Evolutionary conservation across 2,888 invertebrate genomes (phyloP), one percentile per base, ranked within the genome.

Genomic region (Poecilobothrus nobilitatus): DNA sequence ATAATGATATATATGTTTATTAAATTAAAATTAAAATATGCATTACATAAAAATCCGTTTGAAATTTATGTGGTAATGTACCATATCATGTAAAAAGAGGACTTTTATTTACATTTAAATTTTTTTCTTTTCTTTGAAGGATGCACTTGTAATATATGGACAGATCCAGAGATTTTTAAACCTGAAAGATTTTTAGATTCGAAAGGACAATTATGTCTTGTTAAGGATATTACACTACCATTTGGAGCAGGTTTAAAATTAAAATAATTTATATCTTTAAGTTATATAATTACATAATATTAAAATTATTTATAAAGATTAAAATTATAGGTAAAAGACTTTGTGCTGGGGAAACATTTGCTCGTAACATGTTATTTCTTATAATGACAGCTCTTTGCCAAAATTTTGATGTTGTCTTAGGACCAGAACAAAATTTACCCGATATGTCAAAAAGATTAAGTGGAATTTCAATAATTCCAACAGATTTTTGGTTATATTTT

Each of bases 341-440:
- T 0, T 91, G 91, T 75, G 86, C 88, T 0, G 91, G 90, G 0
- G 90, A 90, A 78, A 89, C 89, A 0, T 89, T 86, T 76, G 86
- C 89, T 0, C 83, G 90, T 1, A 88, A 88, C 72, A 83, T 84
- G 72, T 81, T 89, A 77, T 90, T 90, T 76, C 83, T 86, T 70
- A 82, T 87, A 10, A 83, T 87, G 44, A 76, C 88, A 0, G 83
- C 83, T 0, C 81, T 91, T 71, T 82, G 89, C 78, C 90, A 90
- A 74, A 86, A 87, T 66, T 90, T 89, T 76, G 80, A 82, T 68
- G 83, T 88, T 18, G 81, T 83, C 2, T 82, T 86, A 1, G 83
- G 84, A 0, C 83, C 85, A 6, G 84, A 84, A 0, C 81, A 83
- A 66, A 72, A 73, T 1, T 79, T 86, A 33, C 86, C 86, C 8